Evolutionary conservation across 2,797 vertebrate genomes (phyloP).

Genomic region (Menidia menidia): DNA sequence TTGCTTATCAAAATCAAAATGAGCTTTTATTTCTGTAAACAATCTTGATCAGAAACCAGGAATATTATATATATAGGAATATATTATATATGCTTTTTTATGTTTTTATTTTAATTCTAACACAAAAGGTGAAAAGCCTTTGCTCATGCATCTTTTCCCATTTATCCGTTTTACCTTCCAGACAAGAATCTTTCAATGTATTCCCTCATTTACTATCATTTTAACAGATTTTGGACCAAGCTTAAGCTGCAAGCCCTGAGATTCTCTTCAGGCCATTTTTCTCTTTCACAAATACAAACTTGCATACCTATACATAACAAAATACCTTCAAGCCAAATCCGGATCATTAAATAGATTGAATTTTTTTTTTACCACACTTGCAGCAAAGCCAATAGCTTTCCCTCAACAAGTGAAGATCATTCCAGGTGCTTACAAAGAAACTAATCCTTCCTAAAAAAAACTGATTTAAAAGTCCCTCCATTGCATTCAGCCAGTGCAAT

Average conservation of each 20-base stretch:
- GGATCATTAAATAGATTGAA: conserved; percentile 34
- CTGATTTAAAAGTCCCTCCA: conserved; percentile 46
- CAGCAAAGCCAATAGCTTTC: conserved; percentile 54
- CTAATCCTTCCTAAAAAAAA: conserved; percentile 27
- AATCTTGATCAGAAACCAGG: too few relatives aligned
- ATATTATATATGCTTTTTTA: too few relatives aligned
- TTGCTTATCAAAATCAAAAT: too few relatives aligned
- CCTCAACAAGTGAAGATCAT: conserved; percentile 43
- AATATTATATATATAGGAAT: too few relatives aligned
- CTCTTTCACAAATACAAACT: conserved; percentile 43
- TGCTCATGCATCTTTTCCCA: conserved; percentile 58
- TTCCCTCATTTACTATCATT: conserved; percentile 33
- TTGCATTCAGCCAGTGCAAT: conserved; percentile 2
- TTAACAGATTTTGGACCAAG: conserved; percentile 40
- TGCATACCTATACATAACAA: conserved; percentile 33
- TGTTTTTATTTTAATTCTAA: too few relatives aligned
- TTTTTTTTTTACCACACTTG: conserved; percentile 54
- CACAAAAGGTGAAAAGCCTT: conserved; percentile 2
- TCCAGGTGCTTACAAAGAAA: conserved; percentile 36
- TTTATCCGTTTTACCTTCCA: conserved; percentile 52
- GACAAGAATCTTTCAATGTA: conserved; percentile 46
- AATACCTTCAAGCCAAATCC: conserved; percentile 38
- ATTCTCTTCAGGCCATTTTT: conserved; percentile 23
- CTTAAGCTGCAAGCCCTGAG: conserved; percentile 42
- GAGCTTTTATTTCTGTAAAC: too few relatives aligned